A percentile compares a stretch with the other conserved stretches of the same genome.
Evolutionary conservation across 2,797 vertebrate species (phyloP).

Genomic region (Tauraco hartlaubi): DNA sequence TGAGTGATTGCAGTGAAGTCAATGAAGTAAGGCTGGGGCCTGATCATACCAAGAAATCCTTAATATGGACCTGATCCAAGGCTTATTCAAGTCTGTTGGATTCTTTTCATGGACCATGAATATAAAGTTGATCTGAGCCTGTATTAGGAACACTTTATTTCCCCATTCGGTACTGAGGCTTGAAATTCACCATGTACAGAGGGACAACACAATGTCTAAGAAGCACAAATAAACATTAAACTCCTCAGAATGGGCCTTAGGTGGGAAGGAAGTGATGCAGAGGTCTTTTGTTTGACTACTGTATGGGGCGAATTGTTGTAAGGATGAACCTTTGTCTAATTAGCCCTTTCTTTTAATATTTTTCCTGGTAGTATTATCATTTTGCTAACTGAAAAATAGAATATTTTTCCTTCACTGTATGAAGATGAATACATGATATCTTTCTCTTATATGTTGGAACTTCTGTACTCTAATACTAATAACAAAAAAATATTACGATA

Average conservation of each 20-base stretch:
- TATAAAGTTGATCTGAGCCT: background rate
- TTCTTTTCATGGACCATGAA: background rate
- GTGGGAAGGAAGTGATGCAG: background rate
- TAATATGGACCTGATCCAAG: background rate
- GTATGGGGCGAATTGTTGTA: background rate
- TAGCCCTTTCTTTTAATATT: background rate
- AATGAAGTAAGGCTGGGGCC: background rate
- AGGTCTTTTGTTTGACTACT: background rate
- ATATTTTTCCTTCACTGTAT: background rate
- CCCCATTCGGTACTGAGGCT: background rate
- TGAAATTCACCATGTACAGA: background rate
- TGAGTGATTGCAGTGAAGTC: background rate
- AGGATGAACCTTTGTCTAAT: background rate
- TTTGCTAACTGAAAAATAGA: background rate
- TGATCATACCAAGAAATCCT: background rate
- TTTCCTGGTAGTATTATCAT: background rate
- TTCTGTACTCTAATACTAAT: background rate
- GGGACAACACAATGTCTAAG: background rate
- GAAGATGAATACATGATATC: background rate
- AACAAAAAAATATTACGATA: background rate
- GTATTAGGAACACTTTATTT: background rate
- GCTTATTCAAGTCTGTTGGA: background rate
- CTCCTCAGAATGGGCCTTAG: background rate
- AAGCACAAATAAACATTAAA: background rate
- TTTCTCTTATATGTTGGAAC: background rate